Evolutionary conservation across 2,113 vertebrate genomes (phyloP), one percentile per base, ranked within the genome.

Genomic region (Caretta caretta): DNA sequence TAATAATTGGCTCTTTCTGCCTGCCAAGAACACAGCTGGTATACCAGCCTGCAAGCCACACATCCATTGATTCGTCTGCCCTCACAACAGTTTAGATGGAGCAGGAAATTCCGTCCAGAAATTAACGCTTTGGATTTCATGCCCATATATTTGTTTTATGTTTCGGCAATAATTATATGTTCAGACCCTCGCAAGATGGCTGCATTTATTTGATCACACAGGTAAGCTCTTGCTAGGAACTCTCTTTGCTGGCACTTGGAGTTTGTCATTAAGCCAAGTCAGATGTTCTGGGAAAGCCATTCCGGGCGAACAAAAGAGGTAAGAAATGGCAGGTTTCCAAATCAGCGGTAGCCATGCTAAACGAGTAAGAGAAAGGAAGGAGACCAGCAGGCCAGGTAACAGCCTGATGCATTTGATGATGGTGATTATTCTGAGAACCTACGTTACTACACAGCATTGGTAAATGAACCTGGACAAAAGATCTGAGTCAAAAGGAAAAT

Each of bases 391-490:
- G 75, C 22, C 17, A 38, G 6, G 14, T 25, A 69, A 25, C 48
- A n/a, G 48, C 35, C 50, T 65, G 19, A 69, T 84, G 88, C 48
- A 59, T 90, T 50, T 93, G 92, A 92, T 86, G 94, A 80, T 42
- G n/a, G 82, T 72, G 81, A 59, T 2, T 72, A 92, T 88, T 89
- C 81, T 90, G 92, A 90, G 87, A 92, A 90, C 79, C 65, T 62
- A 27, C 46, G 85, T 83, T 86, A 96, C 88, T 69, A 80, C 92
- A 83, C 5, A 59, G n/a, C 90, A 72, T 57, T 95, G 82, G 59
- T 53, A 95, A 93, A 93, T 29, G 88, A 38, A 86, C 88, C 82
- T 75, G 0, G 46, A 78, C 92, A 86, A 50, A 90, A 78, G 69
- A 88, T 69, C 62, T 76, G 87, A 90, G 54, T 90, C 85, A 89